phyloP scores from a whole-genome alignment of 2,888 invertebrate genomes.

The Entomobrya proxima region DNA sequence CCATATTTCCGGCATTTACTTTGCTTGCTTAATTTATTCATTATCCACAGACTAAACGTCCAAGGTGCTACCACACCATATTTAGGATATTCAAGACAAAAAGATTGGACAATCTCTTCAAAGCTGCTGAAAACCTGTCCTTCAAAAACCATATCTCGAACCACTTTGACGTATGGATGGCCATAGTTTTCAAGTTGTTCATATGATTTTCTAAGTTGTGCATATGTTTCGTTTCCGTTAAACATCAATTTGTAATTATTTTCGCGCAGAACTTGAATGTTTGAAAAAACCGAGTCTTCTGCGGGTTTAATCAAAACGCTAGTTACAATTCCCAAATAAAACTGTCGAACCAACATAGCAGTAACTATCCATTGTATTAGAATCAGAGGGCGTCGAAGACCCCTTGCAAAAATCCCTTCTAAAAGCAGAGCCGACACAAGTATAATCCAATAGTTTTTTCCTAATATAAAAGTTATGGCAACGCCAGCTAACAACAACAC shows the following conservation, averaged over 20 bases:
- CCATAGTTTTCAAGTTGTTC: background rate
- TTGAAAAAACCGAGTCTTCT: background rate
- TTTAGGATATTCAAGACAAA: too few relatives aligned
- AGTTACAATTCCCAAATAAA: background rate
- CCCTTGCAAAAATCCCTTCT: background rate
- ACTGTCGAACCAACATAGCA: background rate
- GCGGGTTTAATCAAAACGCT: background rate
- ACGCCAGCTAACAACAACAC: background rate
- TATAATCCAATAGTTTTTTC: background rate
- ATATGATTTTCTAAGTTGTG: background rate
- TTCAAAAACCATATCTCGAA: too few relatives aligned
- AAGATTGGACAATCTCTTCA: too few relatives aligned
- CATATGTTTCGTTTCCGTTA: background rate
- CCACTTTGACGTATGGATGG: background rate
- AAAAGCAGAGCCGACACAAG: background rate
- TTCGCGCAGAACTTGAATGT: background rate
- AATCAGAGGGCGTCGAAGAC: background rate
- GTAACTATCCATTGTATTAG: background rate
- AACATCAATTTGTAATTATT: conserved; percentile 12
- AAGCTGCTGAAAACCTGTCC: too few relatives aligned
- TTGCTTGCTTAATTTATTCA: background rate
- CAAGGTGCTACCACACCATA: background rate
- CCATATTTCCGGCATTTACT: too few relatives aligned
- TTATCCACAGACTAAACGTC: background rate
- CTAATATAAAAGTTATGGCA: background rate